Evolutionary conservation across 2,113 vertebrate genomes (phyloP).

Genomic region (Rhabdomys dilectus): DNA sequence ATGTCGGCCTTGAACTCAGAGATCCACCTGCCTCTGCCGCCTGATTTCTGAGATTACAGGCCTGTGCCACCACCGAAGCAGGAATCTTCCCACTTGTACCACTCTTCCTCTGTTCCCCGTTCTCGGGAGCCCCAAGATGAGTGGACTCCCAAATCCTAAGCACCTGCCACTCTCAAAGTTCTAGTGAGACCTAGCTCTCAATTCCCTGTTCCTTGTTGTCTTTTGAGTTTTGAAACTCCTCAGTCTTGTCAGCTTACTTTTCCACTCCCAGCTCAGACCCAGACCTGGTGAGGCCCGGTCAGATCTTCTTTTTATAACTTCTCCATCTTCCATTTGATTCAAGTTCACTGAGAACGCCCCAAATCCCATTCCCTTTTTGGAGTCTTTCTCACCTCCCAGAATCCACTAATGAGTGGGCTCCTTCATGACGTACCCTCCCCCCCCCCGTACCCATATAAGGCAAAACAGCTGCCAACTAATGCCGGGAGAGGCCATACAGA

Average conservation of each 20-base stretch:
- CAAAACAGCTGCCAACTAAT: conserved; percentile 55
- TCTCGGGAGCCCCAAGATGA: background rate
- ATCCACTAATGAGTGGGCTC: conserved; percentile 54
- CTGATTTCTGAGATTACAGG: background rate
- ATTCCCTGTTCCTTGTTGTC: background rate
- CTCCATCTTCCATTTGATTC: conserved; percentile 82
- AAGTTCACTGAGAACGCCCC: conserved; percentile 51
- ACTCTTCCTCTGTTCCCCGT: background rate
- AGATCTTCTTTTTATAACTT: conserved; percentile 79
- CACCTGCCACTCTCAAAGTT: conserved; percentile 41
- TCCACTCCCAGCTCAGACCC: background rate
- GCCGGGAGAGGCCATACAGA: conserved; percentile 54
- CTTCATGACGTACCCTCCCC: conserved; percentile 59
- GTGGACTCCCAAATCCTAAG: background rate
- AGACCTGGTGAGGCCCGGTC: background rate
- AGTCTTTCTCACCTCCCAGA: conserved; percentile 53
- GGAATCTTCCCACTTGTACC: background rate
- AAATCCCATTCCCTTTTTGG: conserved; percentile 34
- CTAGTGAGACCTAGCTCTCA: background rate
- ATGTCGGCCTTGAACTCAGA: background rate
- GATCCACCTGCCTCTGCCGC: background rate
- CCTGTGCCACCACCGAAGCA: background rate
- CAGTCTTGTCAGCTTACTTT: too few relatives aligned
- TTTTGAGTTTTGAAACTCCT: conserved; percentile 24
- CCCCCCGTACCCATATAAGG: conserved; percentile 79